Evolutionary conservation across 2,888 invertebrate species (phyloP), one percentile per base, ranked within the genome.

Genomic region (Drosophila mulleri): DNA sequence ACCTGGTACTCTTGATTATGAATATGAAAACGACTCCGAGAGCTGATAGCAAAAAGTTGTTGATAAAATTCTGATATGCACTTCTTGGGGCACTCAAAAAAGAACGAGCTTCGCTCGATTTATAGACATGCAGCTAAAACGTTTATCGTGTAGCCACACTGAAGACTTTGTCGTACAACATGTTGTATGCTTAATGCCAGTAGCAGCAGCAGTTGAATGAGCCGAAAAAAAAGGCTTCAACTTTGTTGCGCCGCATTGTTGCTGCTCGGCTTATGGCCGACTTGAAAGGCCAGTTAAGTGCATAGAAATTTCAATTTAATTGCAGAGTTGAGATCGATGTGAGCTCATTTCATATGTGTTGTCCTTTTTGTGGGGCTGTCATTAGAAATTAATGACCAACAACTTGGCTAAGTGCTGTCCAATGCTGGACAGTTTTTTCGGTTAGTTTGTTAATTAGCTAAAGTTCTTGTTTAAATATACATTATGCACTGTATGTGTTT

Each of bases 131-230:
- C 61, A 67, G 44, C 65, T 62, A 72, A 75, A 83, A 78, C 72
- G 72, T 79, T 82, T 82, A 74, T 69, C 66, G 58, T 74, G 82
- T 83, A 16, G 35, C 35, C n/a, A 29, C 52, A 42, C 18, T 23
- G 44, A 60, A 37, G 54, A 32, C 44, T 44, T 18, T 32, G 14
- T 23, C 39, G 42, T 26, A 50, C 32, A 58, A 58, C 58, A 42
- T 61, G 70, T 57, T 60, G 67, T 75, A 80, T 75, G 59, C 80
- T 52, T 62, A 63, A 77, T 48, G 29, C 2, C 23, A 29, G 26
- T 5, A 26, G 23, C 20, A 8, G 23, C 23, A 37, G 16, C 23
- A 16, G 23, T 37, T 37, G 35, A 52, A 32, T 12, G 26, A 48
- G 2, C 26, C 9, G 8, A 7, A 39, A 39, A n/a, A n/a, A 39